Percentiles rank a stretch among this genome's conserved stretches.
Evolutionary conservation across 2,797 vertebrate genomes (phyloP).

Genomic region (Neosilurus hyrtlii): DNA sequence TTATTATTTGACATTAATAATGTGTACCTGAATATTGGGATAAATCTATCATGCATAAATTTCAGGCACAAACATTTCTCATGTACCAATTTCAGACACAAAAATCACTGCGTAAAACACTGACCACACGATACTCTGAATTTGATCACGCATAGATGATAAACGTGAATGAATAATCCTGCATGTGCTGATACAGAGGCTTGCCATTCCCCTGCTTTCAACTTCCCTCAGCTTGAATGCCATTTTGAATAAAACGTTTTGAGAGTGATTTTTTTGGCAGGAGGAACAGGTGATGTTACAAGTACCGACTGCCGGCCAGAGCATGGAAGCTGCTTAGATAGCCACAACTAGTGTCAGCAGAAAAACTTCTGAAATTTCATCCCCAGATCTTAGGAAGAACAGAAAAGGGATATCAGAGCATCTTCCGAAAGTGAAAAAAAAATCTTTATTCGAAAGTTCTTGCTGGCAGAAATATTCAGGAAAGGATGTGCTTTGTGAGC

Average conservation of each 20-base stretch:
- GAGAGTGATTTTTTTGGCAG: neutral
- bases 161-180: neutral
- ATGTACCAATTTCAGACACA: neutral
- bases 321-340: neutral
- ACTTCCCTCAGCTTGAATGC: neutral
- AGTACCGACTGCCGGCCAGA: neutral
- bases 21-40: neutral
- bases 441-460: neutral
- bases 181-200: neutral
- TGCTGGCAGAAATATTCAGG: neutral
- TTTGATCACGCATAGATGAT: neutral
- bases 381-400: neutral
- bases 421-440: neutral
- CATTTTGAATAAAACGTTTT: neutral
- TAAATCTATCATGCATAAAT: neutral
- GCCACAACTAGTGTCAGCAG: neutral
- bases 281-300: neutral
- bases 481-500: neutral
- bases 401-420: neutral
- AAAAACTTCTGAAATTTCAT: neutral
- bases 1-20: neutral
- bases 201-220: neutral
- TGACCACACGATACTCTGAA: neutral
- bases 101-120: neutral
- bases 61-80: neutral